A percentile compares a stretch with the other conserved stretches of the same genome.
phyloP scores from a whole-genome alignment of 92 coral and sea anemone genomes.

The Phenganax marumi region DNA sequence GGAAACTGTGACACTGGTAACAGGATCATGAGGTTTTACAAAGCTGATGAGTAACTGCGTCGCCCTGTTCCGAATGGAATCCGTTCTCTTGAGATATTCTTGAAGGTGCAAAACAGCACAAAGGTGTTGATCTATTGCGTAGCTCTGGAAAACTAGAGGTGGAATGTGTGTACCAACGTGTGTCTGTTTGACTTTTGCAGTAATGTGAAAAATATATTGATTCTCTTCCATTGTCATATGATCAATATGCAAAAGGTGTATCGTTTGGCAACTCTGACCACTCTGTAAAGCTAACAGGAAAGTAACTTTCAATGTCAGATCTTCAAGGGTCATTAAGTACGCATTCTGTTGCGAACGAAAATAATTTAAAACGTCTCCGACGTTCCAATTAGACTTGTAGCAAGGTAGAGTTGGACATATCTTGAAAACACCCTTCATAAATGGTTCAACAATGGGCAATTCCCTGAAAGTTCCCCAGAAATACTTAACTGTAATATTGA shows the following conservation, averaged over 20 bases:
- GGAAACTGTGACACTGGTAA: constrained; percentile 40
- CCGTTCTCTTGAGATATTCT: constrained; percentile 38
- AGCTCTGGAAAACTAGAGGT: constrained; percentile 25
- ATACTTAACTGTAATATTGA: constrained; percentile 49
- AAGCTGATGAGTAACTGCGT: constrained; percentile 37
- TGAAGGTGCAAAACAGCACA: constrained; percentile 35
- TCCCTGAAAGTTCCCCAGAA: constrained; percentile 48
- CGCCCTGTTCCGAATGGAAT: neutral
- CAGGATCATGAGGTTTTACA: constrained; percentile 39
- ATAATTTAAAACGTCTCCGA: constrained; percentile 27
- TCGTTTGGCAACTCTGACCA: constrained; percentile 56
- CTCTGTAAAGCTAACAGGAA: constrained; percentile 44
- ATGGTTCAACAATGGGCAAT: constrained; percentile 51
- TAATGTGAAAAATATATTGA: constrained; percentile 33
- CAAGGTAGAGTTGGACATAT: constrained; percentile 49
- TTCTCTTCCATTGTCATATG: constrained; percentile 29
- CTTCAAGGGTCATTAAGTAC: constrained; percentile 37
- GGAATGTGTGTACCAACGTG: constrained; percentile 43
- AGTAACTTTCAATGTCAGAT: constrained; percentile 50
- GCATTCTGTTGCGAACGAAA: constrained; percentile 35
- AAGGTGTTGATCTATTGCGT: constrained; percentile 30
- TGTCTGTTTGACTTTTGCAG: constrained; percentile 50
- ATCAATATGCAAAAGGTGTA: constrained; percentile 14
- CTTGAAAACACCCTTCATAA: constrained; percentile 57
- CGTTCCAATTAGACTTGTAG: constrained; percentile 49